Evolutionary conservation across 2,797 vertebrate species (phyloP).

Genomic region (Eulemur rubriventer): DNA sequence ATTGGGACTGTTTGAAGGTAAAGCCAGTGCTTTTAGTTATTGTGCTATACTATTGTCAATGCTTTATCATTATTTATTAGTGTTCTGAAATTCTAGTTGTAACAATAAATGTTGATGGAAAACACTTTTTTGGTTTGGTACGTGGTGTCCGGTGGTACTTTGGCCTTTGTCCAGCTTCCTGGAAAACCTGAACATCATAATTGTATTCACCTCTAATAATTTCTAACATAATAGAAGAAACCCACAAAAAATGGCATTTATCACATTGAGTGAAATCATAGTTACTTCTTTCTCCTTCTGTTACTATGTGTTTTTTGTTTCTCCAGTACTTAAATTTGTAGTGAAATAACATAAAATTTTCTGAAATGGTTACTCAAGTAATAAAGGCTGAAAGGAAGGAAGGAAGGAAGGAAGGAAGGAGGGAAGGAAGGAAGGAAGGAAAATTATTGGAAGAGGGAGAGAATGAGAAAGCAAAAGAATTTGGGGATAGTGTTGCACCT

Average conservation of each 20-base stretch:
- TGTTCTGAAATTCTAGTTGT: background rate
- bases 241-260: background rate
- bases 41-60: background rate
- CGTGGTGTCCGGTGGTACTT: background rate
- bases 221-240: background rate
- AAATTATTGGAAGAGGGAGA: background rate
- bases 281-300: background rate
- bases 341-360: background rate
- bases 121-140: background rate
- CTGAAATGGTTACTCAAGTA: background rate
- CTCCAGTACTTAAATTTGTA: background rate
- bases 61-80: background rate
- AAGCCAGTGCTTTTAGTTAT: background rate
- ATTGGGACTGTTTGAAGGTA: background rate
- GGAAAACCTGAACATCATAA: background rate
- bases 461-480: background rate
- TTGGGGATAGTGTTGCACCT: fast-evolving
- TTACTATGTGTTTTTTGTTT: background rate
- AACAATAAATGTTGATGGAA: background rate
- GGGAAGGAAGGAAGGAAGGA: background rate
- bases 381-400: background rate
- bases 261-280: background rate
- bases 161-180: background rate
- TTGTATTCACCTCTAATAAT: background rate
- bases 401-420: background rate